Percentiles rank a stretch among this genome's conserved stretches.
Conservation (phyloP, 2,888 invertebrate genomes). For the Oscheius onirici region DNA sequence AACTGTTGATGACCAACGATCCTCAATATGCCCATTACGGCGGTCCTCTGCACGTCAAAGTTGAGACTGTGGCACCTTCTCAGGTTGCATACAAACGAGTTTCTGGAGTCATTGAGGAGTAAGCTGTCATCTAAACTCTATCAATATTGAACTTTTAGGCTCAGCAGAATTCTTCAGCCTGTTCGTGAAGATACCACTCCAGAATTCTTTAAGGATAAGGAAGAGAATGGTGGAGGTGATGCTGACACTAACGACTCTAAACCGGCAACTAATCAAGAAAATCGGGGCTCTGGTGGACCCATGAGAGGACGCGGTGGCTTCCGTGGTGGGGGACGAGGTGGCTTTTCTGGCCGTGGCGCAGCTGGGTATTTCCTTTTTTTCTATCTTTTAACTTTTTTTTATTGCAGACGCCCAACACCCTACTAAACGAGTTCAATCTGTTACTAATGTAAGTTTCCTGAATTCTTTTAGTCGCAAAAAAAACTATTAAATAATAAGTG, state of each 20-base stretch:
- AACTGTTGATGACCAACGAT: constrained; percentile 68
- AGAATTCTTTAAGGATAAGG: constrained; percentile 41
- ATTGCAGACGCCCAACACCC: constrained; percentile 16
- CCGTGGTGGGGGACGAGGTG: constrained; percentile 29
- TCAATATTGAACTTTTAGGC: not conserved
- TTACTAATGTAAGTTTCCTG: not conserved
- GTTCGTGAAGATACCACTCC: constrained; percentile 55
- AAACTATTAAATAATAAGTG: no score
- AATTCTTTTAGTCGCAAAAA: no score
- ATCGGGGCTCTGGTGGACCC: constrained; percentile 26
- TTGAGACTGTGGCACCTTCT: constrained; percentile 69
- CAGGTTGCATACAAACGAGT: constrained; percentile 69
- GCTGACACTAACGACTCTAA: not conserved
- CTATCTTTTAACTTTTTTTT: not conserved
- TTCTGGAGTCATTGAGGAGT: constrained; percentile 66
- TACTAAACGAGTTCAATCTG: not conserved
- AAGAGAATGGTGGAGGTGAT: constrained; percentile 28
- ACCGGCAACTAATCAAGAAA: not conserved
- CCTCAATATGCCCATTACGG: constrained; percentile 70
- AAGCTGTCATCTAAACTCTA: no score
- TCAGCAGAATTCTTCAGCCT: constrained; percentile 28
- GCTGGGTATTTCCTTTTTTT: constrained; percentile 8
- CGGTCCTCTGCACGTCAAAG: constrained; percentile 71
- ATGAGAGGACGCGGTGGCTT: constrained; percentile 30
- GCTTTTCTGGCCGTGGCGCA: constrained; percentile 8